A percentile compares a stretch with the other conserved stretches of the same genome.
Evolutionary conservation across 2,888 invertebrate genomes (phyloP).

Genomic region (Mesodorylaimus sp.): DNA sequence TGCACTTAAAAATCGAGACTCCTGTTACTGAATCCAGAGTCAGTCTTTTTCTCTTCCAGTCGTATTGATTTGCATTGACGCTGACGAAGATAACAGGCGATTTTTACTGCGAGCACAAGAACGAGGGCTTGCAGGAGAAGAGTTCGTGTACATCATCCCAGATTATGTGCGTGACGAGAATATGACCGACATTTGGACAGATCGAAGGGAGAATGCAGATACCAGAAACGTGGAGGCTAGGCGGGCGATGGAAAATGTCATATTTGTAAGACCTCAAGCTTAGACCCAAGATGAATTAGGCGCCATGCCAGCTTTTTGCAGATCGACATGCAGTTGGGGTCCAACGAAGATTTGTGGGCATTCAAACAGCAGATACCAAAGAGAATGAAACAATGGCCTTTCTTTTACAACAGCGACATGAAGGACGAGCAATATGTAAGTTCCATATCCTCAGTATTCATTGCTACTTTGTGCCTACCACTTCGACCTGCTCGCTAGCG

Average conservation of each 20-base stretch:
- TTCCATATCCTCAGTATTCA: too few species aligned
- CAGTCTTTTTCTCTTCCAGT: conserved; percentile 1
- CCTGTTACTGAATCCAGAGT: not conserved
- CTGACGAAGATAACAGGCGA: conserved; percentile 6
- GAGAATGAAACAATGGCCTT: conserved; percentile 16
- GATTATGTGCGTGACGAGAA: conserved; percentile 14
- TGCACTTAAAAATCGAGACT: not conserved
- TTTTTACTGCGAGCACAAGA: conserved; percentile 9
- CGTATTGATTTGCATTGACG: conserved; percentile 7
- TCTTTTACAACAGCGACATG: conserved; percentile 13
- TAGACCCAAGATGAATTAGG: not conserved
- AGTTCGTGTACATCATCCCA: conserved; percentile 19
- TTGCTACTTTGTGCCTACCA: too few species aligned
- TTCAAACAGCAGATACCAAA: conserved; percentile 17
- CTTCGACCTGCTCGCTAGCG: too few species aligned
- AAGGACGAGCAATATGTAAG: conserved; percentile 2
- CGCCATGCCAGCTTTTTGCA: not conserved
- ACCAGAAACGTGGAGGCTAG: conserved; percentile 1
- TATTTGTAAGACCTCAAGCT: conserved; percentile 1
- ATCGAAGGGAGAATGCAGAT: not conserved
- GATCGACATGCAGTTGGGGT: conserved; percentile 9
- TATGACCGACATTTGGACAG: conserved; percentile 9
- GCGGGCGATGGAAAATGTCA: conserved; percentile 4
- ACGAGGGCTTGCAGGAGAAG: conserved; percentile 13
- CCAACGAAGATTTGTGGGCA: conserved; percentile 12